Base-by-base conservation (phyloP, 1,140 invertebrate genomes). In the Caerostris extrusa region DNA sequence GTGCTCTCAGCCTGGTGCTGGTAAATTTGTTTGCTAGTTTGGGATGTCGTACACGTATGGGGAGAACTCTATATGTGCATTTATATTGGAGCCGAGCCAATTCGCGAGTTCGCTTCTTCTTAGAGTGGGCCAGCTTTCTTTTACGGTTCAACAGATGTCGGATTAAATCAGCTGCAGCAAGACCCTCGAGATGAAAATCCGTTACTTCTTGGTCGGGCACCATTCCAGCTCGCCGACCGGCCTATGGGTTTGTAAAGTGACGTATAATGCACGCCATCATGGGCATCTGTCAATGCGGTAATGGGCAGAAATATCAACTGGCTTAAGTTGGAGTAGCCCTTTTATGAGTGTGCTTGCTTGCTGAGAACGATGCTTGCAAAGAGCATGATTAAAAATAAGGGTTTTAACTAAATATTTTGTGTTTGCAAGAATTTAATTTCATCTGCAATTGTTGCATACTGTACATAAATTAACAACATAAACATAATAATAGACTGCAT, bases 71-170 rank as follows among this genome's bases (percentile, higher is more conserved):
- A 90, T 90, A 91, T 91, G 90, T 91, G 90, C 90, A 91, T 91
- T 91, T 91, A 81, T 91, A 91, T 82, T 91, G 90, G 90, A 69
- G 14, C 81, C 58, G 57, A 71, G 17, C 90, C 90, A 91, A 91
- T 91, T 91, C 90, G 58, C 90, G 8, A 91, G 10, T 58, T 82
- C 61, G 17, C 57, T 82, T 91, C 50, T 60, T 81, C 19, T n/a
- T 56, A n/a, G n/a, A n/a, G n/a, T 57, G n/a, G 12, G 57, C 58
- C 55, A 64, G 69, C 57, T 53, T 91, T 82, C 90, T 91, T 91
- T 91, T 71, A 61, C 90, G 90, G 71, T 58, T 92, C 77, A 92
- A 92, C 90, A 92, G 90, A 58, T 92, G 90, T 85, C 77, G 77
- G 90, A 85, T 92, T 92, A 85, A 92, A 92, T 92, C 90, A 85